Conservation (phyloP, 2,888 invertebrate species). For the Cordylochernes scorpioides region DNA sequence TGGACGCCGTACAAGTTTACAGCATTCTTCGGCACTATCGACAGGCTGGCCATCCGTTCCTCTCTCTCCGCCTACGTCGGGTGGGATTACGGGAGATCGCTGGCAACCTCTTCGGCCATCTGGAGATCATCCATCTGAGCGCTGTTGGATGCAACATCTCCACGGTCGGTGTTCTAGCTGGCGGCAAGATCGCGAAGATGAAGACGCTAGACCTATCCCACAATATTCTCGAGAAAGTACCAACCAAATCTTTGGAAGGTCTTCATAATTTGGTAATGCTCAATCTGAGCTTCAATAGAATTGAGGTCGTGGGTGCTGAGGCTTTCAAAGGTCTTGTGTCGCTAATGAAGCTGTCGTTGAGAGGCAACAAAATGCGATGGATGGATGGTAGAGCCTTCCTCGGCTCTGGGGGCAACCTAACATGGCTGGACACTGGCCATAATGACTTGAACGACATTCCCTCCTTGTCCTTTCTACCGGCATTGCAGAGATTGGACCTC, state of each 20-base stretch:
- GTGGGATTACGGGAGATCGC: constrained; percentile 58
- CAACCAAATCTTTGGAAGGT: constrained; percentile 8
- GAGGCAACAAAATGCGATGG: constrained; percentile 33
- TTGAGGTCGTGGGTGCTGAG: constrained; percentile 43
- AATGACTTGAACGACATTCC: constrained; percentile 49
- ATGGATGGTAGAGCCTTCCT: constrained; percentile 58
- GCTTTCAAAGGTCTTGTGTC: constrained; percentile 66
- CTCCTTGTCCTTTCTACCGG: constrained; percentile 30
- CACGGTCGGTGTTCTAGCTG: constrained; percentile 57
- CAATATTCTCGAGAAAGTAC: constrained; percentile 37
- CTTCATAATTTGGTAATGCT: constrained; percentile 37
- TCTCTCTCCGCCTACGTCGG: constrained; percentile 59
- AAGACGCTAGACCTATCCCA: constrained; percentile 66
- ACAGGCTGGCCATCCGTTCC: constrained; percentile 30
- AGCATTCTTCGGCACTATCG: constrained; percentile 11
- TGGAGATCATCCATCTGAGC: constrained; percentile 61
- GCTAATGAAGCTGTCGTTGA: constrained; percentile 55
- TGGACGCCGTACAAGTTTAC: constrained; percentile 5
- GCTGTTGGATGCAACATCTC: constrained; percentile 61
- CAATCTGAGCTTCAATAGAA: constrained; percentile 64
- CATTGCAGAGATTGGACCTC: constrained; percentile 9
- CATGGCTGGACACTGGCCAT: constrained; percentile 57
- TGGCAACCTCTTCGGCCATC: constrained; percentile 43
- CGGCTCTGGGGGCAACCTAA: constrained; percentile 62
- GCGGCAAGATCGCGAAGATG: constrained; percentile 45